A percentile compares a stretch with the other conserved stretches of the same genome.
Conservation (phyloP, 2,113 vertebrate genomes). For the Excalfactoria chinensis region DNA sequence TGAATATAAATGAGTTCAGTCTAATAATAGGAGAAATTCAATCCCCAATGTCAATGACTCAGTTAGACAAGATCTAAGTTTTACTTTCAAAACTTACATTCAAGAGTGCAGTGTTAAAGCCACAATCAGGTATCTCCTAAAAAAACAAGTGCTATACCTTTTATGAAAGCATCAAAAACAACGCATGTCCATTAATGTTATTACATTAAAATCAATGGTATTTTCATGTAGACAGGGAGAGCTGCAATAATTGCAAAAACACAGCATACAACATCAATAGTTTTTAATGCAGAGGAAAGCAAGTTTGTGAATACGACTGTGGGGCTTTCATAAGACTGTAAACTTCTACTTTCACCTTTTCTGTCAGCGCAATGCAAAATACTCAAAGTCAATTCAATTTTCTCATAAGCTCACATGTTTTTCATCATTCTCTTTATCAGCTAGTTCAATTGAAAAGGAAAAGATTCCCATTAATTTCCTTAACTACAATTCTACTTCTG, state of each 20-base stretch:
- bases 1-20: not conserved
- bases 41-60: not conserved
- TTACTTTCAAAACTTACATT: not conserved
- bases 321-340: fast-evolving
- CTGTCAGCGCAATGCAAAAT: not conserved
- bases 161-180: not conserved
- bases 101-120: not conserved
- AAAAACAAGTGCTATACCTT: not conserved
- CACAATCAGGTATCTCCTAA: not conserved
- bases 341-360: not conserved
- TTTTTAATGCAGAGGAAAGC: not conserved
- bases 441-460: not conserved
- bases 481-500: not conserved
- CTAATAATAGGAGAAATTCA: not conserved
- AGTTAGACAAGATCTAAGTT: not conserved
- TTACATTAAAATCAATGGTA: not conserved
- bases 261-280: not conserved
- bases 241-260: not conserved
- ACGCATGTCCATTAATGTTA: not conserved
- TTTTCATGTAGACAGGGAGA: not conserved
- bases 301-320: fast-evolving
- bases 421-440: not conserved
- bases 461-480: not conserved
- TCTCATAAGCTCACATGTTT: not conserved
- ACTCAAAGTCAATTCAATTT: not conserved